These are phyloP conservation scores for Eremophila alpestris DNA, from an alignment of 2,797 vertebrate genomes.

Conservation along the genomic window DNA sequence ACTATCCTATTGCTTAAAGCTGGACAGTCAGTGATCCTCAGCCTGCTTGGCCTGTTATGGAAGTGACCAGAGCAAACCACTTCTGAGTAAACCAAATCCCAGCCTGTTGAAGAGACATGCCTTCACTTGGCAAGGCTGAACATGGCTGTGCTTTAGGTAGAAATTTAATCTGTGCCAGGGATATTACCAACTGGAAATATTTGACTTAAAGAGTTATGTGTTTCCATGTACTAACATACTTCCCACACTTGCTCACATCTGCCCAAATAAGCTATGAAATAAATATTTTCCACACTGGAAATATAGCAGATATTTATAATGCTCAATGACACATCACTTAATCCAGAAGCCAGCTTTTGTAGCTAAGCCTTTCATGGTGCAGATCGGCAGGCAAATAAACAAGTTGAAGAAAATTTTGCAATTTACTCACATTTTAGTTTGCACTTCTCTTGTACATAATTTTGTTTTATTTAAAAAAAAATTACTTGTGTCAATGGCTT, in stretches of 20 bases:
- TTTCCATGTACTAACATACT: slow-evolving; percentile 66
- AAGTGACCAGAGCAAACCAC: slow-evolving; percentile 20
- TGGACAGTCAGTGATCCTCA: neutral
- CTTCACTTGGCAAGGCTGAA: slow-evolving; percentile 13
- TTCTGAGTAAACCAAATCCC: neutral
- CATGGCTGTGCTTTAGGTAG: slow-evolving; percentile 36
- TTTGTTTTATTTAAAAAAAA: neutral
- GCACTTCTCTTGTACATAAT: neutral
- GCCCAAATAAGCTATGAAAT: slow-evolving; percentile 68
- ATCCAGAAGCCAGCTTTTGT: slow-evolving; percentile 51
- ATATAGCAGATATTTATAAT: slow-evolving; percentile 62
- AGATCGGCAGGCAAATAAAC: slow-evolving; percentile 35
- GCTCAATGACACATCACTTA: slow-evolving; percentile 45
- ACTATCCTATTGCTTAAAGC: slow-evolving; percentile 9
- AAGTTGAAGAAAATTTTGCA: neutral
- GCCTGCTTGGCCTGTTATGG: neutral
- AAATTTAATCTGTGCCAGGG: slow-evolving; percentile 58
- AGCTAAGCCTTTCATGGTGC: slow-evolving; percentile 38
- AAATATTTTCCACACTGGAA: slow-evolving; percentile 71
- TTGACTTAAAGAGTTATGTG: slow-evolving; percentile 51
- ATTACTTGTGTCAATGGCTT: neutral
- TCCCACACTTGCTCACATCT: slow-evolving; percentile 63
- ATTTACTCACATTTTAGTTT: slow-evolving; percentile 3
- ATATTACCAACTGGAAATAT: slow-evolving; percentile 67
- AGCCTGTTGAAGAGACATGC: neutral